phyloP scores from a whole-genome alignment of 2,113 vertebrate genomes.

The Heterotilapia buettikoferi region DNA sequence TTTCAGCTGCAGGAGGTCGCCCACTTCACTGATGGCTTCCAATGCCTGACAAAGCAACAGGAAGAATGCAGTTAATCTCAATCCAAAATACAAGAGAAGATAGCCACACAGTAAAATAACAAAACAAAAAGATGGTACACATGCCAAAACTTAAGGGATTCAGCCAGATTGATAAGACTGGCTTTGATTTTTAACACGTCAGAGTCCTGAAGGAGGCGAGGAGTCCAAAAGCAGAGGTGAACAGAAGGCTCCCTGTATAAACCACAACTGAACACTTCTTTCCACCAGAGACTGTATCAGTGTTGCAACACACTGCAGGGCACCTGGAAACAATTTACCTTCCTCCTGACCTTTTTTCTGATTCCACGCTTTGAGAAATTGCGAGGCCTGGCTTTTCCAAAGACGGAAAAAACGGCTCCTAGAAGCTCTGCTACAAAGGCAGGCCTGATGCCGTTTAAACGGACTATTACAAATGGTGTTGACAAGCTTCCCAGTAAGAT shows the following conservation, averaged over 20 bases:
- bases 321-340: conserved; percentile 74
- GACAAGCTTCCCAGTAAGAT: conserved; percentile 53
- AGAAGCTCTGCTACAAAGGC: conserved; percentile 51
- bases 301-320: conserved; percentile 50
- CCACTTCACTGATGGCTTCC: conserved; percentile 87
- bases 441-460: conserved; percentile 53
- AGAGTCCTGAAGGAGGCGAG: not conserved
- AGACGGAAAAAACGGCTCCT: conserved; percentile 53
- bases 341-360: conserved; percentile 57
- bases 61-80: not conserved
- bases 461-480: conserved; percentile 56
- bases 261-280: conserved; percentile 42
- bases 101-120: not conserved
- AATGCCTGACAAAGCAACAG: conserved; percentile 73
- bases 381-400: conserved; percentile 39
- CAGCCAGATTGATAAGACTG: not conserved
- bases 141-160: not conserved
- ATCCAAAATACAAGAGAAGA: not conserved
- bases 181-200: not conserved
- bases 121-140: not conserved
- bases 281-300: conserved; percentile 51
- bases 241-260: conserved; percentile 15
- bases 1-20: conserved; percentile 89
- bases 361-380: conserved; percentile 44
- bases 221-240: conserved; percentile 14